phyloP scores from a whole-genome alignment of 2,113 vertebrate genomes.

The Myotis yumanensis region DNA sequence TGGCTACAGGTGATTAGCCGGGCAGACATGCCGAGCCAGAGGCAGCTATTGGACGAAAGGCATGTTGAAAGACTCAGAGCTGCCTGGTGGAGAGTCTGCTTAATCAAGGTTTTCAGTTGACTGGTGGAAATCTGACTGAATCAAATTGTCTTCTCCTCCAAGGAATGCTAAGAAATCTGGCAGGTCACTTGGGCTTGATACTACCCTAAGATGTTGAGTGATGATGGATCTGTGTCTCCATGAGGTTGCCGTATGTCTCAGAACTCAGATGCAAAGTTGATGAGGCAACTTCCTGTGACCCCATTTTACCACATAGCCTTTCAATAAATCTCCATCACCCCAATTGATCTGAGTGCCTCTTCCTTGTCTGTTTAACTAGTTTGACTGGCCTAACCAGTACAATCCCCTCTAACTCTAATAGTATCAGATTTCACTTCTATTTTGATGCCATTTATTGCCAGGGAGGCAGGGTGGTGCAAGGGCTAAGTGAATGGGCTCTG shows the following conservation, averaged over 20 bases:
- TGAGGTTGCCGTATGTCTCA: background rate
- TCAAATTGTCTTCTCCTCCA: conserved; percentile 4
- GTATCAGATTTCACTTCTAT: background rate
- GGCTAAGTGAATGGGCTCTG: background rate
- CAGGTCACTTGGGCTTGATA: background rate
- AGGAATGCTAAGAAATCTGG: background rate
- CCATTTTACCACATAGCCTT: background rate
- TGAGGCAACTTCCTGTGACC: background rate
- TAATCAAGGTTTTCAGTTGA: background rate
- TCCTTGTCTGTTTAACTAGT: background rate
- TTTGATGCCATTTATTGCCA: too few species aligned
- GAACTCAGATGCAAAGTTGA: background rate
- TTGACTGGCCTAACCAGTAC: background rate
- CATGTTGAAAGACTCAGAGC: background rate
- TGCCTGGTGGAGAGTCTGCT: background rate
- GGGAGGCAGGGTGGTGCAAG: background rate
- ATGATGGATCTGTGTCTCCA: background rate
- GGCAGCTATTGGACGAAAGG: background rate
- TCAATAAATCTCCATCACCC: background rate
- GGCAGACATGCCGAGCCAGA: background rate
- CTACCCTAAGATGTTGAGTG: background rate
- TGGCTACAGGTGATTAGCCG: background rate
- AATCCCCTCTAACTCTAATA: background rate
- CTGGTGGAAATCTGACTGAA: background rate
- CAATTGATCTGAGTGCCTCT: background rate